Conservation (phyloP, 2,888 invertebrate genomes). For the Elmis aenea region DNA sequence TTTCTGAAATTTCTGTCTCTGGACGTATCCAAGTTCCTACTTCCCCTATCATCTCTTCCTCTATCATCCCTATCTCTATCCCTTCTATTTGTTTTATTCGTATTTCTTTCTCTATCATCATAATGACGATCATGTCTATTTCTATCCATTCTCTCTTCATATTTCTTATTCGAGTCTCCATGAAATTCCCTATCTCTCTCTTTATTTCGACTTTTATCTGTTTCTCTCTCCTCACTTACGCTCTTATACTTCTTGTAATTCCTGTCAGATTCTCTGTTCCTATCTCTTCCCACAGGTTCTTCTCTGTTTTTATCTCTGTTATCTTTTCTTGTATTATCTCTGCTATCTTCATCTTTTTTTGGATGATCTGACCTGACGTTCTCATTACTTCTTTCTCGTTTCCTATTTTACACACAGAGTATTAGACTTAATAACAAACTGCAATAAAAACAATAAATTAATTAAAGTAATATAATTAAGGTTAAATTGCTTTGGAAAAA, state of each 20-base stretch:
- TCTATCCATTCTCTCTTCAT: conserved; percentile 15
- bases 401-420: conserved; percentile 21
- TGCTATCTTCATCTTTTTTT: conserved; percentile 10
- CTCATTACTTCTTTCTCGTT: conserved; percentile 4
- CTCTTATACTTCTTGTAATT: conserved; percentile 8
- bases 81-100: conserved; percentile 6
- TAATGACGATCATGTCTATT: conserved; percentile 13
- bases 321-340: conserved; percentile 1
- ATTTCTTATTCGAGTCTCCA: conserved; percentile 9
- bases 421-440: conserved; percentile 12
- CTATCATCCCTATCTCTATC: conserved; percentile 9
- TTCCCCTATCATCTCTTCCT: conserved; percentile 12
- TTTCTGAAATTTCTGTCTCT: conserved; percentile 7
- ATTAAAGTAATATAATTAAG: conserved; percentile 2
- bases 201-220: conserved; percentile 1
- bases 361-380: no score
- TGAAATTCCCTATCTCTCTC: conserved; percentile 7
- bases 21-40: conserved; percentile 8
- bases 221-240: conserved; percentile 1
- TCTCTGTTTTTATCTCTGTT: conserved; percentile 2
- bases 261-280: conserved; percentile 6
- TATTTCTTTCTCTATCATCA: conserved; percentile 8
- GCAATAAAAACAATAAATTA: conserved; percentile 6
- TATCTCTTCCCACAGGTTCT: conserved; percentile 7
- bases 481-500: no score